These are phyloP conservation scores for Megaustenia siamemsis DNA, from an alignment of 2,888 invertebrate species.

Conservation along the genomic window DNA sequence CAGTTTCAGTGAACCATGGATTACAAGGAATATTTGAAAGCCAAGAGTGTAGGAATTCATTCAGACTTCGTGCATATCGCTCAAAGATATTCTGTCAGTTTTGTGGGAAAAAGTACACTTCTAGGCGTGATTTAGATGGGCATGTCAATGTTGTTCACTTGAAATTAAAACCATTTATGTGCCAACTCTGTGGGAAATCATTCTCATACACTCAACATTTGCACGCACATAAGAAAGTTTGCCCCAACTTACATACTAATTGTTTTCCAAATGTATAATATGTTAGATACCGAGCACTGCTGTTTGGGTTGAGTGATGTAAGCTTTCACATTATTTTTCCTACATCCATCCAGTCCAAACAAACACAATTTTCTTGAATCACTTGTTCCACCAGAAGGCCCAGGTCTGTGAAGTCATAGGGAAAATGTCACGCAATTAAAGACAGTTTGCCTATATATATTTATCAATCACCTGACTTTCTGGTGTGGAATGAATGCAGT, in stretches of 20 bases:
- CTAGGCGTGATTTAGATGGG: slow-evolving; percentile 51
- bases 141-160: slow-evolving; percentile 55
- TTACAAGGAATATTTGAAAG: slow-evolving; percentile 26
- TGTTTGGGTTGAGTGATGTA: background rate
- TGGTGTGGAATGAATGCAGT: too few relatives aligned
- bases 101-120: slow-evolving; percentile 49
- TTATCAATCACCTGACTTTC: background rate
- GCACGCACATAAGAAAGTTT: slow-evolving; percentile 51
- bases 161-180: slow-evolving; percentile 51
- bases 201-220: slow-evolving; percentile 54
- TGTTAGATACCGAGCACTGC: background rate
- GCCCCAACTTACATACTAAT: background rate
- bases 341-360: background rate
- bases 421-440: background rate
- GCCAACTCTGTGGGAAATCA: slow-evolving; percentile 48
- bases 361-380: background rate
- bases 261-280: slow-evolving; percentile 18
- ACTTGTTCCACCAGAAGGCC: slow-evolving; percentile 16
- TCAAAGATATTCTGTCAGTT: slow-evolving; percentile 48
- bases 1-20: slow-evolving; percentile 39
- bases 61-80: slow-evolving; percentile 48
- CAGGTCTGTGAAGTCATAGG: background rate
- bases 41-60: slow-evolving; percentile 45
- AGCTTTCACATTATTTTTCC: background rate
- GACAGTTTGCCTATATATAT: background rate